Base-by-base conservation (phyloP, 2,888 invertebrate genomes). In the Pristionchus entomophagus region DNA sequence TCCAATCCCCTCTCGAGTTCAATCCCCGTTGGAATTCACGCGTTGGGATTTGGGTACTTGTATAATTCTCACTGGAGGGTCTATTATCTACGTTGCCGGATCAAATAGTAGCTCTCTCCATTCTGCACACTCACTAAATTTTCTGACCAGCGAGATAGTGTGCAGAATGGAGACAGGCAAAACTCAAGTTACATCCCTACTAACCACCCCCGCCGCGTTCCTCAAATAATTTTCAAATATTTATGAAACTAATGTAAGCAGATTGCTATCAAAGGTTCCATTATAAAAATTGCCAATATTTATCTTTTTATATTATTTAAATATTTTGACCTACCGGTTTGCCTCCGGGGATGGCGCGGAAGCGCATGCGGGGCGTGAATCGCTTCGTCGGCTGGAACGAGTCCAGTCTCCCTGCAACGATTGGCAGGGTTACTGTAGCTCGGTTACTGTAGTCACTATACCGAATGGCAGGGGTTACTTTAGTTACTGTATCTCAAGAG, bases 351-450 rank as follows among this genome's bases (percentile, higher is more conserved):
- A 88, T 86, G 22, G 88, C 85, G 26, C 82, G 65, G 82, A 88
- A 88, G 45, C 89, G 85, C 86, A 89, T 87, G 51, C 88, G 45
- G 32, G 45, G 17, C 2, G 88, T 89, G 84, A 87, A 89, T 26
- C 89, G 73, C 84, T 89, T 89, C 45, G 89, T 89, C n/a, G 89
- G 86, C 77, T 88, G 88, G 53, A 86, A 51, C 53, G 59, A 14
- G 32, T 88, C 86, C 17, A 84, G 65, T 49, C 65, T 41, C 49
- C 83, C 83, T 84, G 49, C 22, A 41, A 59, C 10, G 59, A 45
- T 45, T 45, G 19, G 29, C 17, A 26, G 32, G 78, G 49, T 80
- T 80, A 80, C 78, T 26, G 78, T 78, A 78, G 32, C 32, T 10
- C 2, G 45, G 35, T 26, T 49, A 45, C 77, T 14, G 77, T 29